Conservation (phyloP, 37 sponge, comb jelly and placozoan species). For the Bolinopsis microptera region DNA sequence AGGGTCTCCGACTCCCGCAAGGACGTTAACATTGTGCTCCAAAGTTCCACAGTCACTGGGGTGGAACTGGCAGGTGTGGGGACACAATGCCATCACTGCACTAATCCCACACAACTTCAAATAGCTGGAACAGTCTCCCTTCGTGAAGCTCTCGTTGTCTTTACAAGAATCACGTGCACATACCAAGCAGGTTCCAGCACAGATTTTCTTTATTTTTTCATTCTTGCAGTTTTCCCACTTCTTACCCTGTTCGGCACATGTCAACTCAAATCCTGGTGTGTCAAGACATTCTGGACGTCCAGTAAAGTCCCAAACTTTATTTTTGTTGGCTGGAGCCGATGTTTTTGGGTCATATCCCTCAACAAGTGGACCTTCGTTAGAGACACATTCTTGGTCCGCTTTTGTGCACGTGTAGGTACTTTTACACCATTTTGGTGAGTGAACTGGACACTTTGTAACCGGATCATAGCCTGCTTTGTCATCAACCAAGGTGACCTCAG, state of each 20-base stretch:
- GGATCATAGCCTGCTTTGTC: not conserved
- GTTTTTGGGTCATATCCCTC: not conserved
- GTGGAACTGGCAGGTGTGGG: not conserved
- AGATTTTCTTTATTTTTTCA: not conserved
- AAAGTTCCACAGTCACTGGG: conserved; percentile 41
- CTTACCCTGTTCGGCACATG: not conserved
- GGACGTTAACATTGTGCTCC: not conserved
- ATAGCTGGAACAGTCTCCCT: not conserved
- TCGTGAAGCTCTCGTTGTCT: not conserved
- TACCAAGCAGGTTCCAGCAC: conserved; percentile 8
- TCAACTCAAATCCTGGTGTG: not conserved
- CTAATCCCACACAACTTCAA: not conserved
- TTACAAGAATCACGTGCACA: conserved; percentile 15
- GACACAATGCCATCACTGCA: not conserved
- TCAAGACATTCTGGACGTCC: conserved; percentile 17
- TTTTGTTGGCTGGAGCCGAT: not conserved
- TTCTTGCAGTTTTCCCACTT: conserved; percentile 26
- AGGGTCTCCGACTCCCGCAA: not conserved
- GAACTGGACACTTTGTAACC: not conserved
- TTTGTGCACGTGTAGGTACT: not conserved
- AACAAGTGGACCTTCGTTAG: not conserved
- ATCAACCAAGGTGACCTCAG: not conserved
- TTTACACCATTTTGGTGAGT: not conserved
- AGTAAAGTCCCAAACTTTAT: not conserved
- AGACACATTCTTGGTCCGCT: not conserved